Evolutionary conservation across 2,797 vertebrate genomes (phyloP).

Genomic region (Sebastes matsubarae): DNA sequence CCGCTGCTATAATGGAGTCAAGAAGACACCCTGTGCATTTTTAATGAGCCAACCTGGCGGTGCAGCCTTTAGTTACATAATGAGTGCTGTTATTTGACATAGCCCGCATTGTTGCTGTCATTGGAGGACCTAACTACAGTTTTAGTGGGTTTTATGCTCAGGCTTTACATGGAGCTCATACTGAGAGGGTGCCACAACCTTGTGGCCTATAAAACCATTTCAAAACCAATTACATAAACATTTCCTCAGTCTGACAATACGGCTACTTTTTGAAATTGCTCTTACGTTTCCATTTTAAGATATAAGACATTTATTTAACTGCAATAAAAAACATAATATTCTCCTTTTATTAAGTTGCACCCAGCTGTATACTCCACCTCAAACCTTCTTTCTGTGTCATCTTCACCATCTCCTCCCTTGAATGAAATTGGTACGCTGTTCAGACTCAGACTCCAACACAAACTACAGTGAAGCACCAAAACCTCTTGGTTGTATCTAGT

Average conservation of each 20-base stretch:
- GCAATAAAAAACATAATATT: background rate
- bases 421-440: background rate
- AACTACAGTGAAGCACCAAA: no score
- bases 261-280: background rate
- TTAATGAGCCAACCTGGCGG: slow-evolving; percentile 32
- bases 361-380: background rate
- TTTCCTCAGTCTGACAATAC: background rate
- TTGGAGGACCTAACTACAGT: background rate
- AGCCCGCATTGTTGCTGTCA: background rate
- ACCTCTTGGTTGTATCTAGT: no score
- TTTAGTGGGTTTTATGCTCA: background rate
- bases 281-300: background rate
- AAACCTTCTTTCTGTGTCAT: background rate
- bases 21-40: slow-evolving; percentile 25
- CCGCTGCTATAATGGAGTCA: slow-evolving; percentile 18
- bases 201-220: background rate
- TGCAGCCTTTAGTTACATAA: slow-evolving; percentile 24
- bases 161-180: background rate
- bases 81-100: background rate
- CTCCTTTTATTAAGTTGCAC: background rate
- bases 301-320: background rate
- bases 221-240: background rate
- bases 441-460: no score
- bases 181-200: background rate
- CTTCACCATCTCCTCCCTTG: background rate